A percentile compares a stretch with the other conserved stretches of the same genome.
Conservation (phyloP, 2,113 vertebrate genomes). For the Neolamprologus variostigma region DNA sequence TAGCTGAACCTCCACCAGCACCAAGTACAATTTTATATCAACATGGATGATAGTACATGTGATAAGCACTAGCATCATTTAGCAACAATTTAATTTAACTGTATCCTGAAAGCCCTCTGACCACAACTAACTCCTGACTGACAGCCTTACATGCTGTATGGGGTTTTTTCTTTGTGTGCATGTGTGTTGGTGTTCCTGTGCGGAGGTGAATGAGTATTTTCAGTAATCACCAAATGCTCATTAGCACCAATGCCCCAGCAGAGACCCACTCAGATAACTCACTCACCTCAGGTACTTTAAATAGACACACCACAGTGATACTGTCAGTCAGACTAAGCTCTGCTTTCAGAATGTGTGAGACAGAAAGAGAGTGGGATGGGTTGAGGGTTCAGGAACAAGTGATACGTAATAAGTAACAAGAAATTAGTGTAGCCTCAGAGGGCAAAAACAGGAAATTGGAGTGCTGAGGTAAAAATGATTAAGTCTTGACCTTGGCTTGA, state of each 20-base stretch:
- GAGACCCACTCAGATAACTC: neutral
- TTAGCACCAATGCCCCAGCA: neutral
- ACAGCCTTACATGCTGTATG: neutral
- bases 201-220: neutral
- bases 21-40: neutral
- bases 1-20: neutral
- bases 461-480: slow-evolving; percentile 25
- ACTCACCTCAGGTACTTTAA: neutral
- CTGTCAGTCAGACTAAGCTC: neutral
- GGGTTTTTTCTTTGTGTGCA: neutral
- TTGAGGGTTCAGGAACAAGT: neutral
- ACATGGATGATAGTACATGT: neutral
- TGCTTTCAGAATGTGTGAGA: neutral
- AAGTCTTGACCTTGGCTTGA: slow-evolving; percentile 6
- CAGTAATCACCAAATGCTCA: neutral
- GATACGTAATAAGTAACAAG: neutral
- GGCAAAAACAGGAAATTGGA: neutral
- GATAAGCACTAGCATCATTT: neutral
- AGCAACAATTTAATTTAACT: neutral
- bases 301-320: neutral
- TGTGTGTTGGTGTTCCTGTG: neutral
- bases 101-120: neutral
- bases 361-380: neutral
- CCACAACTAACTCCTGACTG: neutral
- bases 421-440: slow-evolving; percentile 20